Evolutionary conservation across 2,797 vertebrate genomes (phyloP).

Genomic region (Trachurus trachurus): DNA sequence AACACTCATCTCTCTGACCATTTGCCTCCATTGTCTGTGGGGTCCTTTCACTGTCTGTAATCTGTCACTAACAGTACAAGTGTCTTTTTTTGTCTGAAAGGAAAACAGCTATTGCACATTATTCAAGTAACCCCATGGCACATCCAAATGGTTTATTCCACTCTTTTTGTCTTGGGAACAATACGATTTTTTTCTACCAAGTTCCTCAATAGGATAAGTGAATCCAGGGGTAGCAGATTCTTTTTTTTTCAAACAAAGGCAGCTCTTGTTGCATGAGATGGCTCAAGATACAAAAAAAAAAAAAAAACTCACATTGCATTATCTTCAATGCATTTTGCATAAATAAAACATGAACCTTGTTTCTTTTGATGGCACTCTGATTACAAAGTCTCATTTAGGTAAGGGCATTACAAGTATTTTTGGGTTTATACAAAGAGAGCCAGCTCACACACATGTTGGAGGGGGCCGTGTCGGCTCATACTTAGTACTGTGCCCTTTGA

Average conservation of each 20-base stretch:
- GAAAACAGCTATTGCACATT: constrained; percentile 93
- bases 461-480: constrained; percentile 90
- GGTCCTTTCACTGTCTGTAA: constrained; percentile 90
- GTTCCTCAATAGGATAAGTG: constrained; percentile 74
- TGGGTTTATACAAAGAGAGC: constrained; percentile 42
- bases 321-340: constrained; percentile 77
- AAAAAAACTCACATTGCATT: constrained; percentile 61
- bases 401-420: constrained; percentile 69
- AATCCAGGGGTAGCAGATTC: constrained; percentile 67
- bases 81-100: constrained; percentile 88
- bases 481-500: constrained; percentile 91
- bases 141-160: constrained; percentile 77
- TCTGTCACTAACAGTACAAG: constrained; percentile 87
- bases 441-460: constrained; percentile 93
- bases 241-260: constrained; percentile 68
- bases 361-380: constrained; percentile 66
- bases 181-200: constrained; percentile 55
- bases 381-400: constrained; percentile 67
- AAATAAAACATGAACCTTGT: constrained; percentile 80
- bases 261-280: constrained; percentile 71
- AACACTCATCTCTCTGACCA: constrained; percentile 88
- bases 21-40: constrained; percentile 88
- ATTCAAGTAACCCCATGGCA: constrained; percentile 85
- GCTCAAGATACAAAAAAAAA: constrained; percentile 66
- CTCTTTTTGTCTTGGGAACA: constrained; percentile 73